Conservation (phyloP, 2,797 vertebrate species). For the Poecilia picta region DNA sequence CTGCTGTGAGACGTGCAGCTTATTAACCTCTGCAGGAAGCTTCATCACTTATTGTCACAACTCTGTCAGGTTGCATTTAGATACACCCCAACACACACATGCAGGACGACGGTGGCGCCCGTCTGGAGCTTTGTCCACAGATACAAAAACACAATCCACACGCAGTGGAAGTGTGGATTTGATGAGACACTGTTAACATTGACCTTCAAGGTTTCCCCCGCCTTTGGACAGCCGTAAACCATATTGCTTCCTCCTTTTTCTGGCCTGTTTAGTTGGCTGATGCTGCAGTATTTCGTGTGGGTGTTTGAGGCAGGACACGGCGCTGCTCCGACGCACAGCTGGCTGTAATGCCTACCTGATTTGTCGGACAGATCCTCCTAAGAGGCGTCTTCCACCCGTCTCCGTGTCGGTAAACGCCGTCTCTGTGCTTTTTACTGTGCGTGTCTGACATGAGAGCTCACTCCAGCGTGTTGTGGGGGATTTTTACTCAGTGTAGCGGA, state of each 20-base stretch:
- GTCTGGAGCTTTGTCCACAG: slow-evolving; percentile 39
- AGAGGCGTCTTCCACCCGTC: slow-evolving; percentile 18
- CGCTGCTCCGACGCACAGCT: not conserved
- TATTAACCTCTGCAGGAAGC: slow-evolving; percentile 75
- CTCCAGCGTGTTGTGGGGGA: not conserved
- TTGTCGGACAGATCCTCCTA: not conserved
- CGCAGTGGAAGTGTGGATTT: slow-evolving; percentile 31
- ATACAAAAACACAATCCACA: slow-evolving; percentile 40
- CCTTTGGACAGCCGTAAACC: slow-evolving; percentile 19
- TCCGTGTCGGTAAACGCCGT: slow-evolving; percentile 18
- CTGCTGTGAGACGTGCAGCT: slow-evolving; percentile 41
- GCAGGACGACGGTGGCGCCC: not conserved
- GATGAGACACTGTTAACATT: slow-evolving; percentile 60
- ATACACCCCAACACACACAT: slow-evolving; percentile 37
- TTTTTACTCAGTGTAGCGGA: slow-evolving; percentile 28
- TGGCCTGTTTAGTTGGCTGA: not conserved
- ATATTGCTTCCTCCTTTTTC: not conserved
- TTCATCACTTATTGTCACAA: slow-evolving; percentile 68
- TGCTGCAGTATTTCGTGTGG: slow-evolving; percentile 15
- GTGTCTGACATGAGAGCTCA: slow-evolving; percentile 31
- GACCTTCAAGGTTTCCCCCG: slow-evolving; percentile 60
- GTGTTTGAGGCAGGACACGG: slow-evolving; percentile 12
- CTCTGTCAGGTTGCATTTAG: slow-evolving; percentile 77
- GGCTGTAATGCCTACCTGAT: slow-evolving; percentile 7
- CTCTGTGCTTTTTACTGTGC: slow-evolving; percentile 18